Conservation (phyloP, 1,140 invertebrate species). For the Drosophila chauvacae region DNA sequence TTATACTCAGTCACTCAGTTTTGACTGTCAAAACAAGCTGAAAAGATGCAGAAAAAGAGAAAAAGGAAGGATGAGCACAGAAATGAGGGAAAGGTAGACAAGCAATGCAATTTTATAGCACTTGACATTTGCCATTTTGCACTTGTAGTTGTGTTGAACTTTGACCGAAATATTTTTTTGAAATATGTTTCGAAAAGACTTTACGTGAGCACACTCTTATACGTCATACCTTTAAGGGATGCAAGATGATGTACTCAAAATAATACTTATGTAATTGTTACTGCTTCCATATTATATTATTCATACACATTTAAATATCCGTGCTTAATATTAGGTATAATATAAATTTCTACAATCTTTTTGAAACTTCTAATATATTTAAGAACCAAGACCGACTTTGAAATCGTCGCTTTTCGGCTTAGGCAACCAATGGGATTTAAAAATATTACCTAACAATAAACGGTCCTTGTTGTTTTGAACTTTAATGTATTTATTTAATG, state of each 20-base stretch:
- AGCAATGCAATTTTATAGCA: slow-evolving; percentile 55
- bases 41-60: neutral
- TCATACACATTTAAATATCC: too few relatives aligned
- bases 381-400: neutral
- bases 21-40: slow-evolving; percentile 14
- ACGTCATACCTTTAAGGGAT: neutral
- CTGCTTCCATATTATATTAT: neutral
- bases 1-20: slow-evolving; percentile 41
- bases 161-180: slow-evolving; percentile 25
- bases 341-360: too few relatives aligned
- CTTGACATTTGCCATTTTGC: slow-evolving; percentile 52
- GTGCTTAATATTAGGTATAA: neutral
- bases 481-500: too few relatives aligned
- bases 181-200: neutral
- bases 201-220: neutral
- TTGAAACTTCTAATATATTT: neutral
- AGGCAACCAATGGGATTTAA: neutral
- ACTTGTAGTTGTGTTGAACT: slow-evolving; percentile 33
- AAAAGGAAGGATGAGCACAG: neutral
- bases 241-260: too few relatives aligned
- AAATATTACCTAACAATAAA: too few relatives aligned
- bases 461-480: neutral
- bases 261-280: neutral
- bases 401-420: neutral
- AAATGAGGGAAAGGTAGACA: slow-evolving; percentile 16